Evolutionary conservation across 92 coral and sea anemone genomes (phyloP), one percentile per base, ranked within the genome.

Genomic region (Actinernus sp.): DNA sequence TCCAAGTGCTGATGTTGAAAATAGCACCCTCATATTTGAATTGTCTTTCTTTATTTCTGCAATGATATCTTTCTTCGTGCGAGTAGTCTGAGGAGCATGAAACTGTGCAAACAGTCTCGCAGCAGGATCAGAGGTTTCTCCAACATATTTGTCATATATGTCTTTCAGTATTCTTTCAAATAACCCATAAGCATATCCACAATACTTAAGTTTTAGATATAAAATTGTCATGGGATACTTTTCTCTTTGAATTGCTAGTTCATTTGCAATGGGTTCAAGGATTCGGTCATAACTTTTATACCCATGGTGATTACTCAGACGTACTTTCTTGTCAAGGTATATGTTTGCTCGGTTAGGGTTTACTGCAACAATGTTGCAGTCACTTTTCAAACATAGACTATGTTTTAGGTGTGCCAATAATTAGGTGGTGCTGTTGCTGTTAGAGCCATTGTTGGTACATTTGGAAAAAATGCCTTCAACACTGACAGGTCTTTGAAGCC

Each of bases 1-100:
- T 36, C 90, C 80, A 68, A 84, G 90, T 50, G 90, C 85, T 65
- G 92, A 85, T 51, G 87, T 79, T 41, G 86, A 74, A 71, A 78
- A 85, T 18, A 85, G 41, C 36, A 78, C 91, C 52, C 91, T 63
- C 29, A 85, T 59, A 36, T 68, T 65, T 9, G 83, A 79, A 18
- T 73, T 29, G 26, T 65, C 54, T 46, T 60, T 79, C 79, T 79
- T 79, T 44, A 86, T 74, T 62, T 73, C 84, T 26, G 62, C 26
- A 22, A 85, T 47, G 9, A 68, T 39, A 28, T 69, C 74, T 63
- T 85, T 72, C 54, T 79, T 85, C 92, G 75, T 71, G 56, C 71
- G 62, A 21, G 27, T 52, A 40, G 92, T 79, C 21, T 86, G 92
- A 16, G 86, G 87, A 11, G 87, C 60, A 67, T 79, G 87, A 31